Evolutionary conservation across 2,797 vertebrate genomes (phyloP), one percentile per base, ranked within the genome.

Genomic region (Galaxias olidus): DNA sequence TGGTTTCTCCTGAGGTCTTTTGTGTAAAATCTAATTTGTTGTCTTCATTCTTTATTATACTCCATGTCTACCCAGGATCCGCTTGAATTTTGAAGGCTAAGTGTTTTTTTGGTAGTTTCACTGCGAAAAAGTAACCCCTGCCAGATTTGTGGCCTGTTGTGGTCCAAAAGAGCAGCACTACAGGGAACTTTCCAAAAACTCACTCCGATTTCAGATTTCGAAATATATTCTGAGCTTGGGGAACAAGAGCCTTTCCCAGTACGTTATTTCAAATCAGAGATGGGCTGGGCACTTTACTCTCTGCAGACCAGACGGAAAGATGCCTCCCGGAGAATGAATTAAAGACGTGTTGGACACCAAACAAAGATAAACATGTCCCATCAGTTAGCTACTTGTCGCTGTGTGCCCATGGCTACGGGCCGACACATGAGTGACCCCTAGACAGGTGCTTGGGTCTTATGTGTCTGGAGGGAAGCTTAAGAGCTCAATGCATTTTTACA

Each of bases 151-250:
- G 87, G 87, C 79, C 81, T 86, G 85, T 86, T 90, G 86, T 80
- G 82, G 89, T 87, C 86, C 87, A 83, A 79, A 81, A 82, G 83
- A 88, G 87, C 87, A 84, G 88, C 91, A 88, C 90, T 79, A 78
- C 79, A 69, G 89, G 88, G 87, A 89, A 78, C 84, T 79, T 86
- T 84, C 84, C 80, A 83, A 87, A 87, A 87, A 82, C 86, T 82
- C 74, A 75, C 84, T 90, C 78, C 63, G 72, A 87, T 90, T 91
- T 87, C 88, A 84, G 74, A 62, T 80, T 81, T 63, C 81, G 67
- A 87, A 87, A 88, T 81, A 78, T 70, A 74, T 81, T 76, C 74
- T 50, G 15, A 59, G 81, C 76, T 79, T 76, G 14, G 45, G 65
- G 76, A 78, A 65, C 20, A 43, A 81, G 71, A 81, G 66, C 75